These are phyloP conservation scores for Ctenoplectra terminalis DNA, from an alignment of 1,140 invertebrate species.

Conservation along the genomic window DNA sequence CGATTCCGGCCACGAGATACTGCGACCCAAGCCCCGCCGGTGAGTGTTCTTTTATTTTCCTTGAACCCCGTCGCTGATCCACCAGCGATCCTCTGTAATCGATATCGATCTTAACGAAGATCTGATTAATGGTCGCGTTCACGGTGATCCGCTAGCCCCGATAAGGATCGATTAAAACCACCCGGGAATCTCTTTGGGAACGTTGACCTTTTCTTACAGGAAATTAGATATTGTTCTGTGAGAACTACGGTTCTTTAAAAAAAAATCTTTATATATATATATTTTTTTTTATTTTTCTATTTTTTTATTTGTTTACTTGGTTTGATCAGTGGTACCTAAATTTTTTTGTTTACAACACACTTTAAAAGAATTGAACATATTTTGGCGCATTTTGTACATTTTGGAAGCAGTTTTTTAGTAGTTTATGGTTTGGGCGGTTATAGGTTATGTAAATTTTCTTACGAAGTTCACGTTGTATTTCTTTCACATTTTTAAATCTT, in stretches of 20 bases:
- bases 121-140: slow-evolving; percentile 61
- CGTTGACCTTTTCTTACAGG: neutral
- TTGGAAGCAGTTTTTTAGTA: too few species aligned
- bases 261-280: too few species aligned
- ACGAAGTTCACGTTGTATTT: too few species aligned
- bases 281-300: neutral
- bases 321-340: too few species aligned
- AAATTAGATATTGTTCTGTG: slow-evolving; percentile 33
- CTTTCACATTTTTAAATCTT: too few species aligned
- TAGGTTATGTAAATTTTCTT: too few species aligned
- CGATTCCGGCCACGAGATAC: slow-evolving; percentile 91
- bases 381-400: too few species aligned
- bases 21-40: slow-evolving; percentile 93
- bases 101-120: slow-evolving; percentile 62
- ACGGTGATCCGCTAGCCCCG: slow-evolving; percentile 42
- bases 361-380: too few species aligned
- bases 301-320: neutral
- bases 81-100: slow-evolving; percentile 18
- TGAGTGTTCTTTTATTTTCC: slow-evolving; percentile 77
- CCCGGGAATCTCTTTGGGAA: neutral
- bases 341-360: too few species aligned
- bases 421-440: too few species aligned
- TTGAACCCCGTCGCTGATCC: neutral
- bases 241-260: too few species aligned
- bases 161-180: slow-evolving; percentile 60